phyloP scores from a whole-genome alignment of 2,888 invertebrate species.

The Pelosia muscerda region DNA sequence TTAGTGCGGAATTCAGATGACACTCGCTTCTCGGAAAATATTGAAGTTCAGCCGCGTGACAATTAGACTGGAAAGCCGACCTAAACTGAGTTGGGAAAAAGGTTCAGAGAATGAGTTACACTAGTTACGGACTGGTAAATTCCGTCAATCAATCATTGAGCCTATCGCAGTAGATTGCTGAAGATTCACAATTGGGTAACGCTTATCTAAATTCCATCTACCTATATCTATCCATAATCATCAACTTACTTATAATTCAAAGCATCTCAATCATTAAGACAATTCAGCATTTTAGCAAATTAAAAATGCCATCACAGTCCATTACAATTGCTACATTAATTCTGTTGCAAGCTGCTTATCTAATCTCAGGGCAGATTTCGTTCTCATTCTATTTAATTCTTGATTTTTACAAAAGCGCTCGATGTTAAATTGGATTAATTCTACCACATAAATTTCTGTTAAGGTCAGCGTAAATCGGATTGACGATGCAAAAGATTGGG shows the following conservation, averaged over 20 bases:
- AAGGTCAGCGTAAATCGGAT: constrained; percentile 53
- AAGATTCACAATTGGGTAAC: too few species aligned
- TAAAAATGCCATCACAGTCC: constrained; percentile 21
- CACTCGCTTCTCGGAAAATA: too few species aligned
- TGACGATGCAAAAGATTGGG: constrained; percentile 23
- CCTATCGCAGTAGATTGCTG: too few species aligned
- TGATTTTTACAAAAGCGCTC: constrained; percentile 64
- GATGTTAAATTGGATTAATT: constrained; percentile 72
- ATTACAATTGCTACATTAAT: constrained; percentile 36
- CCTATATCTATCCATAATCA: not conserved
- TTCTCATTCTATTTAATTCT: constrained; percentile 43
- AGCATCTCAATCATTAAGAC: constrained; percentile 11
- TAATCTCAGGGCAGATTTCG: constrained; percentile 42
- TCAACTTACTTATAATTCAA: not conserved
- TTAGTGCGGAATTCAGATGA: too few species aligned
- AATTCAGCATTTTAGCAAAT: constrained; percentile 9
- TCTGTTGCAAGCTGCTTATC: constrained; percentile 42
- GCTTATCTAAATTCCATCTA: not conserved
- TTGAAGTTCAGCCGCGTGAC: too few species aligned
- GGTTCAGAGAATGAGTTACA: too few species aligned
- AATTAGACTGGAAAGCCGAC: too few species aligned
- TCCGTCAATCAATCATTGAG: too few species aligned
- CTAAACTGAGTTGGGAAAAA: too few species aligned
- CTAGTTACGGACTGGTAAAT: too few species aligned
- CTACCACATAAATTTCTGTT: constrained; percentile 69